These are phyloP conservation scores for Metellina segmentata DNA, from an alignment of 2,888 invertebrate genomes.

Conservation along the genomic window DNA sequence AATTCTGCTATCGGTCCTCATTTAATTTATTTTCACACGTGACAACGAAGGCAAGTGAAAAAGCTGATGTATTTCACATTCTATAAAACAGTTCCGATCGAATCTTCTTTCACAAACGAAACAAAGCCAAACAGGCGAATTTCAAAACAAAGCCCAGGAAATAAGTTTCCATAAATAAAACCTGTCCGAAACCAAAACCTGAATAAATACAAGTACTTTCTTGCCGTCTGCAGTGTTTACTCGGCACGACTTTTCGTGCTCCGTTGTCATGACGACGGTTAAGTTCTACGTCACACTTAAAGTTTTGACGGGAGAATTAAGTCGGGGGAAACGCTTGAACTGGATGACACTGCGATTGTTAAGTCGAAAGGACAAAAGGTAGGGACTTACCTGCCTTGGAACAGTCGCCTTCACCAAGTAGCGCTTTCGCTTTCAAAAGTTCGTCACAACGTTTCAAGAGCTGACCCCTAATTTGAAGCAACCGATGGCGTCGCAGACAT, in stretches of 20 bases:
- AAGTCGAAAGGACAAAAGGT: neutral
- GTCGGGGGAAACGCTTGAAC: conserved; percentile 1
- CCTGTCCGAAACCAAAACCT: neutral
- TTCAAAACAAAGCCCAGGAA: neutral
- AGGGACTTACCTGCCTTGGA: conserved; percentile 25
- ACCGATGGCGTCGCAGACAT: conserved; percentile 60
- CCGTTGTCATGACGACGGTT: conserved; percentile 61
- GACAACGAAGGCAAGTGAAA: too few species aligned
- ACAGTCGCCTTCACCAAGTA: neutral
- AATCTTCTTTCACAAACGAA: neutral
- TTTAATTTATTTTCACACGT: too few species aligned
- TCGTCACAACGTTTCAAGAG: conserved; percentile 13
- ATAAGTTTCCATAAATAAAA: neutral
- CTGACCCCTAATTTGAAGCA: conserved; percentile 56
- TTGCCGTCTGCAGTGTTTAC: conserved; percentile 33
- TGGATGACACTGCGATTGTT: neutral
- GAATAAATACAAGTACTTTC: neutral
- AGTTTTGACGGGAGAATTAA: conserved; percentile 41
- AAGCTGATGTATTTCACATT: neutral
- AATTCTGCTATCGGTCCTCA: too few species aligned
- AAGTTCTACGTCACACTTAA: conserved; percentile 32
- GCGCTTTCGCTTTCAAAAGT: neutral
- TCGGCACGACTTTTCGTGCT: conserved; percentile 56
- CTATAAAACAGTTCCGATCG: neutral
- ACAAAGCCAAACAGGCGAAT: neutral